Base-by-base conservation (phyloP, 1,140 invertebrate species). In the Tetramorium simillimum region DNA sequence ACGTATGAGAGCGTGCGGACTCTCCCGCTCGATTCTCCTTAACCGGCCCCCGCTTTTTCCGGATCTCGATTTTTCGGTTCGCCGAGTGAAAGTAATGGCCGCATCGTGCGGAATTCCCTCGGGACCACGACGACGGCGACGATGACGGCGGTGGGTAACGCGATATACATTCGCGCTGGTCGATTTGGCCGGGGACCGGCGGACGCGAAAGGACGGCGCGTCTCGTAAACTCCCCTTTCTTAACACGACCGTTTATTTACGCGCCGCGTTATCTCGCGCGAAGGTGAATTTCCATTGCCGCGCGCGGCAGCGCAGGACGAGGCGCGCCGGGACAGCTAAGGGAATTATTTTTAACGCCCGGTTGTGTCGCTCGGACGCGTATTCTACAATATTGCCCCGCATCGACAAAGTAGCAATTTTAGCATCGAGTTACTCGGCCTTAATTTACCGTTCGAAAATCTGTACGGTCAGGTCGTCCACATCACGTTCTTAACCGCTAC, bases 211-310 rank as follows among this genome's bases (percentile, higher is more conserved):
- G 37, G 21, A 81, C 49, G 51, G 24, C 46, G 78, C 69, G 69
- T 37, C 80, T 60, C 80, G 80, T 84, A 75, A 75, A 84, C 53
- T 62, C 40, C 53, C 69, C 40, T 84, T 84, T 75, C 80, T 84
- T 75, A 84, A 73, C 80, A 53, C 69, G 69, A 60, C 40, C 53
- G 53, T 40, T 84, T 75, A 75, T 84, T 84, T 84, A 84, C 80
- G 80, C 69, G 43, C 40, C 69, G 40, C 69, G 80, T 73, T 84
- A 84, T 62, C 40, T 84, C 53, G 51, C 63, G 67, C 63, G 67
- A 82, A 72, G 37, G 80, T 72, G 72, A 72, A 78, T 90, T 89
- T 92, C 86, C 89, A 88, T 89, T 90, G 87, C 87, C 67, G 86
- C 84, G 86, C 84, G 21, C 56, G 70, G 87, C 85, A n/a, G 81